Conservation (phyloP, 2,113 vertebrate genomes). For the Budorcas taxicolor region DNA sequence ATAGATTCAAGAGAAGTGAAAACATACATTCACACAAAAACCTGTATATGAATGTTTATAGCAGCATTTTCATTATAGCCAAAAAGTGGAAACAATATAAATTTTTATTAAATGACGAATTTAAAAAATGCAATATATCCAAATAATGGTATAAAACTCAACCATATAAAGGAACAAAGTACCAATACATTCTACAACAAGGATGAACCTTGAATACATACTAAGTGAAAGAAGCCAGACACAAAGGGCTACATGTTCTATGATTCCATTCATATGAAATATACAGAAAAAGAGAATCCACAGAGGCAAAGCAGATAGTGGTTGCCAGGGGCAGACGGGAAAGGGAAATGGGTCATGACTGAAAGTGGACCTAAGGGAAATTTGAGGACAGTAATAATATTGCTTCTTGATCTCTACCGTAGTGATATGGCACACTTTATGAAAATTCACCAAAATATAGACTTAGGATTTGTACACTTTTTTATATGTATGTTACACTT, state of each 20-base stretch:
- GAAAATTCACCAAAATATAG: neutral
- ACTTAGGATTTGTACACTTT: neutral
- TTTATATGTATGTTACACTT: neutral
- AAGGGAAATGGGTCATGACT: neutral
- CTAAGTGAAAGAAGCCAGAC: neutral
- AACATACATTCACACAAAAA: neutral
- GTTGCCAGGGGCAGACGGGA: neutral
- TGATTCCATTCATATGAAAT: neutral
- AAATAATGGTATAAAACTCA: neutral
- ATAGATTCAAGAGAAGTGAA: neutral
- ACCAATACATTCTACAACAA: neutral
- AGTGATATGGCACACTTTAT: neutral
- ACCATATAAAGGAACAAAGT: neutral
- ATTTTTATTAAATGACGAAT: conserved; percentile 6
- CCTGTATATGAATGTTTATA: neutral
- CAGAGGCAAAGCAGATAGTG: neutral
- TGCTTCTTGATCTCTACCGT: neutral
- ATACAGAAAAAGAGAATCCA: neutral
- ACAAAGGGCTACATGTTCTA: neutral
- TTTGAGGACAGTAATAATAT: neutral
- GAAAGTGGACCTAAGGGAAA: neutral
- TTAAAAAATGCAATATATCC: neutral
- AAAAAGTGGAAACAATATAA: neutral
- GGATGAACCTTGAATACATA: neutral
- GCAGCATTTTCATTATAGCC: neutral